Conservation (phyloP, 2,888 invertebrate genomes). For the Eilema caniola region DNA sequence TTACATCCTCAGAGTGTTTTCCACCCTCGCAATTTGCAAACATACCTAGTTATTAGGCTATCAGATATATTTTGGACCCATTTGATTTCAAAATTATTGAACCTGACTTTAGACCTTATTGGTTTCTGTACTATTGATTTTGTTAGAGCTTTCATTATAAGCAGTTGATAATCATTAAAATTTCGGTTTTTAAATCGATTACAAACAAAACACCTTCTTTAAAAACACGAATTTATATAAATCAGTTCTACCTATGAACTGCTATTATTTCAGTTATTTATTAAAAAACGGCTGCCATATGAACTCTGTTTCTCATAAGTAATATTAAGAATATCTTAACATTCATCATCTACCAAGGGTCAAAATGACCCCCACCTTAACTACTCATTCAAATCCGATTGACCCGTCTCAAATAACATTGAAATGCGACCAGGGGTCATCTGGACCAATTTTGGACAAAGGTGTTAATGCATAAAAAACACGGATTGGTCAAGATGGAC, state of each 20-base stretch:
- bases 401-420: constrained; percentile 70
- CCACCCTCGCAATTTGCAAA: too few species aligned
- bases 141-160: too few species aligned
- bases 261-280: constrained; percentile 12
- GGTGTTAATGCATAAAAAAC: constrained; percentile 69
- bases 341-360: constrained; percentile 42
- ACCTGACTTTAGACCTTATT: too few species aligned
- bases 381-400: constrained; percentile 64
- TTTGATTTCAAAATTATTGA: too few species aligned
- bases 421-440: constrained; percentile 79
- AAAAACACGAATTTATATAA: too few species aligned
- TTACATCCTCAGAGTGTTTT: too few species aligned
- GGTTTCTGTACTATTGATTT: too few species aligned
- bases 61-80: too few species aligned
- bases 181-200: too few species aligned
- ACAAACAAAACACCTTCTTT: too few species aligned
- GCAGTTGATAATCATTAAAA: too few species aligned
- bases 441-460: constrained; percentile 78
- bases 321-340: constrained; percentile 20
- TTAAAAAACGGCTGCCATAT: constrained; percentile 11
- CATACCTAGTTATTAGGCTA: too few species aligned
- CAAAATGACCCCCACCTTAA: constrained; percentile 54
- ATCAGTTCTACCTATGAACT: not conserved
- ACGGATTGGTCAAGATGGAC: constrained; percentile 75
- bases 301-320: constrained; percentile 22